Evolutionary conservation across 2,888 invertebrate species (phyloP).

Genomic region (Oscheius sp.): DNA sequence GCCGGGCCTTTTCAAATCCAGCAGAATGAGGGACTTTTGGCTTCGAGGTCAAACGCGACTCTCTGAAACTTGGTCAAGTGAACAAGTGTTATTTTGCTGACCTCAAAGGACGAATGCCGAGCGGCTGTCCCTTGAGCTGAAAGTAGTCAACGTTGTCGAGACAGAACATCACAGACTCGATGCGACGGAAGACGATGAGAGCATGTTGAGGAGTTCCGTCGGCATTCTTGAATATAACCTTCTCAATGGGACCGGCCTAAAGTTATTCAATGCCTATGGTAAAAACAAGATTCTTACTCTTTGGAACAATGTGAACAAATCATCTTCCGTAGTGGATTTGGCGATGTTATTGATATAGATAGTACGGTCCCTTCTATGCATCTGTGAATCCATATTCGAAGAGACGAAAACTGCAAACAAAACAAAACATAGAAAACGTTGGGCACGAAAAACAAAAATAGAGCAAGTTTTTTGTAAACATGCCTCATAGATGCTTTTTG

Average conservation of each 20-base stretch:
- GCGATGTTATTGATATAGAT: slow-evolving; percentile 27
- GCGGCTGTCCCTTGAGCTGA: slow-evolving; percentile 7
- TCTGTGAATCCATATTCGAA: slow-evolving; percentile 7
- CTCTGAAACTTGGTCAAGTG: slow-evolving; percentile 2
- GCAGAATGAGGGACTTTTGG: slow-evolving; percentile 11
- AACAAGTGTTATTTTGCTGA: background rate
- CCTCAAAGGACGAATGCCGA: slow-evolving; percentile 29
- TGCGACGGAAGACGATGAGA: slow-evolving; percentile 31
- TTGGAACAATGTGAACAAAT: slow-evolving; percentile 30
- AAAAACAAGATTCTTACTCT: background rate
- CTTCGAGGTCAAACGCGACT: slow-evolving; percentile 1
- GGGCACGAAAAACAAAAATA: too few relatives aligned
- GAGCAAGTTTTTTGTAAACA: too few relatives aligned
- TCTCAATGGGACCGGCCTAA: slow-evolving; percentile 35
- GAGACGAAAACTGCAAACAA: too few relatives aligned
- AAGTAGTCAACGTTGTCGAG: slow-evolving; percentile 21
- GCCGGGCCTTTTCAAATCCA: slow-evolving; percentile 4
- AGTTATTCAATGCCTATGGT: background rate
- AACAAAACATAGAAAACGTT: too few relatives aligned
- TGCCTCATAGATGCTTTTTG: too few relatives aligned
- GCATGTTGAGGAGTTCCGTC: slow-evolving; percentile 36
- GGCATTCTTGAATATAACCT: slow-evolving; percentile 35
- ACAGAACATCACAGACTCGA: slow-evolving; percentile 33
- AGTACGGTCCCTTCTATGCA: slow-evolving; percentile 33
- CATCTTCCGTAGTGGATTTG: slow-evolving; percentile 23